A percentile compares a stretch with the other conserved stretches of the same genome.
phyloP scores from a whole-genome alignment of 1,140 invertebrate genomes.

The Melanaphis sacchari region DNA sequence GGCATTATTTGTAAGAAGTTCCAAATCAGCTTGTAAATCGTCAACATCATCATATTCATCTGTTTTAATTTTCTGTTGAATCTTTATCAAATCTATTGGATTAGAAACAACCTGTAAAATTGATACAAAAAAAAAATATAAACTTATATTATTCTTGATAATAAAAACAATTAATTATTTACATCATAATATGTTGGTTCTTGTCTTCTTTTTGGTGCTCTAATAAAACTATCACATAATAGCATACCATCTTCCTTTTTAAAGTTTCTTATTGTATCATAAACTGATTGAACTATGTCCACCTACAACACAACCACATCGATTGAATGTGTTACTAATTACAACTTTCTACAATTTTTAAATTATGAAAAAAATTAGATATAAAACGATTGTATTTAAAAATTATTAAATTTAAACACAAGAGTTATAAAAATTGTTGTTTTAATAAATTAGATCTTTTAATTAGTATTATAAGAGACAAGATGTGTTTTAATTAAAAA shows the following conservation, averaged over 20 bases:
- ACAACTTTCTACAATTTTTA: neutral
- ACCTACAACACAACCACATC: slow-evolving; percentile 66
- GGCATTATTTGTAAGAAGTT: slow-evolving; percentile 88
- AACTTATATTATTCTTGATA: neutral
- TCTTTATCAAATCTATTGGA: slow-evolving; percentile 92
- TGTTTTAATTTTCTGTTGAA: slow-evolving; percentile 95
- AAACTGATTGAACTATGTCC: slow-evolving; percentile 90
- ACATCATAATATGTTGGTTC: slow-evolving; percentile 88
- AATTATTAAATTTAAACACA: neutral
- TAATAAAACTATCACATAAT: slow-evolving; percentile 92
- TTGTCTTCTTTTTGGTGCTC: slow-evolving; percentile 89
- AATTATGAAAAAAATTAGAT: neutral
- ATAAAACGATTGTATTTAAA: neutral
- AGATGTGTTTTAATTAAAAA: neutral
- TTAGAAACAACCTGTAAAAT: slow-evolving; percentile 77
- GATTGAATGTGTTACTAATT: slow-evolving; percentile 44
- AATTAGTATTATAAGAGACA: neutral
- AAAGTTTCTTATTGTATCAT: slow-evolving; percentile 87
- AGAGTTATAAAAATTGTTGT: neutral
- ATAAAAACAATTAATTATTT: slow-evolving; percentile 50
- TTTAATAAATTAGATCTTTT: neutral
- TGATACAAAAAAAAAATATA: neutral
- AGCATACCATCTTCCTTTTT: slow-evolving; percentile 91
- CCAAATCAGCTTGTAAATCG: slow-evolving; percentile 85
- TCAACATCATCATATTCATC: slow-evolving; percentile 92